Conservation (phyloP, 2,797 vertebrate genomes). For the Rhinogobio ventralis region DNA sequence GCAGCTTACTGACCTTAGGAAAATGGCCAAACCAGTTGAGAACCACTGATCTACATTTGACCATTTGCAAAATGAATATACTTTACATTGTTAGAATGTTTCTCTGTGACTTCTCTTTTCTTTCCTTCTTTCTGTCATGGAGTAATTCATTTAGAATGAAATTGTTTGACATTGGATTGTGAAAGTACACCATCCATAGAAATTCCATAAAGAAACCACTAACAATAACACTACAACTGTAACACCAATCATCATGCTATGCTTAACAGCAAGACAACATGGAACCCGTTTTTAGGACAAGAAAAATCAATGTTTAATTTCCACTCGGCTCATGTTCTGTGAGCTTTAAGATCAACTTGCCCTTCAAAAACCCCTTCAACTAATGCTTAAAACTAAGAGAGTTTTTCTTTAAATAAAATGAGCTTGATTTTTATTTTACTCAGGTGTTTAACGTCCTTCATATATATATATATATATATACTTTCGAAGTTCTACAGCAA, state of each 20-base stretch:
- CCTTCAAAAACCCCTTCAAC: slow-evolving; percentile 36
- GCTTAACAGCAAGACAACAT: slow-evolving; percentile 43
- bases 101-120: not conserved
- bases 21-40: not conserved
- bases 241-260: slow-evolving; percentile 25
- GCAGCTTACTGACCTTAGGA: no score
- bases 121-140: not conserved
- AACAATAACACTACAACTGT: slow-evolving; percentile 30
- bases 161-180: slow-evolving; percentile 4
- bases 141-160: slow-evolving; percentile 5
- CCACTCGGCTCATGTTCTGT: slow-evolving; percentile 38
- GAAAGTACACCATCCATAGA: not conserved
- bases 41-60: not conserved
- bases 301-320: slow-evolving; percentile 58
- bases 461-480: not conserved
- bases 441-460: not conserved
- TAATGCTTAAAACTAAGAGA: slow-evolving; percentile 10
- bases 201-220: not conserved
- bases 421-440: not conserved
- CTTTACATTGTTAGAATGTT: not conserved
- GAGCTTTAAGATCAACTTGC: slow-evolving; percentile 38
- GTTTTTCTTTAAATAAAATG: not conserved
- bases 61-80: not conserved
- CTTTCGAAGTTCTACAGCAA: not conserved
- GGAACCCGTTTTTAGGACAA: slow-evolving; percentile 22